Evolutionary conservation across 2,797 vertebrate genomes (phyloP).

Genomic region (Acropternis orthonyx): DNA sequence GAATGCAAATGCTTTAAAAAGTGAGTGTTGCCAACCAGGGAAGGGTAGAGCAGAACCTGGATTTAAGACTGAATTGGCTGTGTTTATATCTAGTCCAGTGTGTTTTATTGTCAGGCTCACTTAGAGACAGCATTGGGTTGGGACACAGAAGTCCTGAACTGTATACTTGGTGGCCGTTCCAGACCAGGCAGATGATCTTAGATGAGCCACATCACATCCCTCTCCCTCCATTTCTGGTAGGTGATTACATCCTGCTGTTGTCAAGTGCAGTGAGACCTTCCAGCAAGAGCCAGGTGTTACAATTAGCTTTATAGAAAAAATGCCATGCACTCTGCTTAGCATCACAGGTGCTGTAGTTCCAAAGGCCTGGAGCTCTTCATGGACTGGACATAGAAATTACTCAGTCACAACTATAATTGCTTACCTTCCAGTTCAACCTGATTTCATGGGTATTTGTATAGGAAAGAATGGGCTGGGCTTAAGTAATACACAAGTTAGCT

Average conservation of each 20-base stretch:
- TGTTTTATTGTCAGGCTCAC: not conserved
- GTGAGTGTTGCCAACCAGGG: not conserved
- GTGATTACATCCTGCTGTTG: not conserved
- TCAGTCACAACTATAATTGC: not conserved
- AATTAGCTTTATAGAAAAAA: not conserved
- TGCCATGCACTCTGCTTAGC: not conserved
- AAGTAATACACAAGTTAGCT: not conserved
- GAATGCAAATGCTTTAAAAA: not conserved
- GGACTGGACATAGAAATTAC: not conserved
- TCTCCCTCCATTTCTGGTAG: not conserved
- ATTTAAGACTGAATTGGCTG: not conserved
- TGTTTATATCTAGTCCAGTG: not conserved
- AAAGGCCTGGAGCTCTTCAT: not conserved
- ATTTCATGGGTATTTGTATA: conserved; percentile 12
- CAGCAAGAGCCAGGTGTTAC: too few species aligned
- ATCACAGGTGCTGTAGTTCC: not conserved
- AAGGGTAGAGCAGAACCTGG: not conserved
- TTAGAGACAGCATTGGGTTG: not conserved
- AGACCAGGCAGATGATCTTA: not conserved
- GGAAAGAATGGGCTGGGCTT: conserved; percentile 22
- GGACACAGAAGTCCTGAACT: not conserved
- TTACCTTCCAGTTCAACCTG: not conserved
- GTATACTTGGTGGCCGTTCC: not conserved
- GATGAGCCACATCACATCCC: not conserved
- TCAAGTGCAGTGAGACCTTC: not conserved